Evolutionary conservation across 2,797 vertebrate species (phyloP).

Genomic region (Podargus strigoides): DNA sequence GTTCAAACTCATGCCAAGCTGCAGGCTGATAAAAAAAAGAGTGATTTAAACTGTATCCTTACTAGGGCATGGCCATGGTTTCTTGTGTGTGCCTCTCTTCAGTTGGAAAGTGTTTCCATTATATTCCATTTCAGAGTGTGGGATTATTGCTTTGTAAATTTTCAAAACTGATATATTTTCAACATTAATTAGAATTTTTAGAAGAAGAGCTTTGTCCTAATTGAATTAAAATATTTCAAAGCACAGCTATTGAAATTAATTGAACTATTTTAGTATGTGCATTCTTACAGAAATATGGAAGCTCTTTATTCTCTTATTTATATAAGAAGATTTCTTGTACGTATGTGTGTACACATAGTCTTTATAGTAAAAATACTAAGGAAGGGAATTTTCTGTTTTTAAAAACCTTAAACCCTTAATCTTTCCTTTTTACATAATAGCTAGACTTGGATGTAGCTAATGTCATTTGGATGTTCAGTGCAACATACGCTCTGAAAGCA

Average conservation of each 20-base stretch:
- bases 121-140: background rate
- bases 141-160: background rate
- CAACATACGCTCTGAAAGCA: slow-evolving; percentile 21
- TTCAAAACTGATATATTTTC: background rate
- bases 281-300: background rate
- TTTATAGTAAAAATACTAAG: background rate
- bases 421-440: background rate
- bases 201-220: background rate
- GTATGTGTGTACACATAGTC: background rate
- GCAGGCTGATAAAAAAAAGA: background rate
- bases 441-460: slow-evolving; percentile 11
- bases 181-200: background rate
- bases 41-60: slow-evolving; percentile 12
- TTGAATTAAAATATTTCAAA: background rate
- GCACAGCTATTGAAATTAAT: background rate
- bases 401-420: slow-evolving; percentile 8
- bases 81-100: background rate
- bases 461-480: slow-evolving; percentile 41
- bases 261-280: background rate
- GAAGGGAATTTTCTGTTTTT: background rate
- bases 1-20: slow-evolving; percentile 33
- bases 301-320: background rate
- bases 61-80: background rate
- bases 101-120: background rate
- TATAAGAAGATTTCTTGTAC: background rate